These are phyloP conservation scores for Macheiramphus alcinus DNA, from an alignment of 2,113 vertebrate genomes.

Conservation along the genomic window DNA sequence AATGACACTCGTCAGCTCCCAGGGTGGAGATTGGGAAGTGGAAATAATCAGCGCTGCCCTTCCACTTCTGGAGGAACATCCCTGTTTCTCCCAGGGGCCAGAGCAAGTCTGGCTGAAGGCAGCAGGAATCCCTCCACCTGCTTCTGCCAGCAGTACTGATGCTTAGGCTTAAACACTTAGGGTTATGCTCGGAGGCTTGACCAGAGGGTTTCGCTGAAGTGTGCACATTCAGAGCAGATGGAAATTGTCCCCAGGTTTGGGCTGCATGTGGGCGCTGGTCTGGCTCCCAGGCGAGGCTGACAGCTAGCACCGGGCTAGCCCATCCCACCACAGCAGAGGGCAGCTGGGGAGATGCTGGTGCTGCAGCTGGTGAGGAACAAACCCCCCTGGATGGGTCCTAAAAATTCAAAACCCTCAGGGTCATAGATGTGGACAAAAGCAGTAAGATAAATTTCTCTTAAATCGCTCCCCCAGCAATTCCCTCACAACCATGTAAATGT, in stretches of 20 bases:
- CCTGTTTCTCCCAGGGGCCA: background rate
- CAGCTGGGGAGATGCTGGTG: background rate
- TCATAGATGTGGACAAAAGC: background rate
- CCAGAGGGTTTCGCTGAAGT: background rate
- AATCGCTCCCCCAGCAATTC: background rate
- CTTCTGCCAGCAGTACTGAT: background rate
- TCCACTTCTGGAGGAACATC: background rate
- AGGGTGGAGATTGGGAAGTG: background rate
- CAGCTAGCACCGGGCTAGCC: background rate
- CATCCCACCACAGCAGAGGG: background rate
- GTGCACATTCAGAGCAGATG: background rate
- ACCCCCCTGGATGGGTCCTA: background rate
- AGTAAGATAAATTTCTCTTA: background rate
- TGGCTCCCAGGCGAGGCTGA: background rate
- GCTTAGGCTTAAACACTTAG: background rate
- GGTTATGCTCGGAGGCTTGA: background rate
- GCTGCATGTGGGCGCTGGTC: fast-evolving
- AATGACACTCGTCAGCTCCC: background rate
- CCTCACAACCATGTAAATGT: background rate
- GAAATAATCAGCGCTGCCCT: background rate
- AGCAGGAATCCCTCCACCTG: background rate
- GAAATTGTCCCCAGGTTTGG: background rate
- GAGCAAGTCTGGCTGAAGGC: background rate
- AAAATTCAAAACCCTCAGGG: background rate
- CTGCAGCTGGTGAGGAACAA: background rate